These are phyloP conservation scores for Chionis minor DNA, from an alignment of 2,113 vertebrate genomes.

Conservation along the genomic window DNA sequence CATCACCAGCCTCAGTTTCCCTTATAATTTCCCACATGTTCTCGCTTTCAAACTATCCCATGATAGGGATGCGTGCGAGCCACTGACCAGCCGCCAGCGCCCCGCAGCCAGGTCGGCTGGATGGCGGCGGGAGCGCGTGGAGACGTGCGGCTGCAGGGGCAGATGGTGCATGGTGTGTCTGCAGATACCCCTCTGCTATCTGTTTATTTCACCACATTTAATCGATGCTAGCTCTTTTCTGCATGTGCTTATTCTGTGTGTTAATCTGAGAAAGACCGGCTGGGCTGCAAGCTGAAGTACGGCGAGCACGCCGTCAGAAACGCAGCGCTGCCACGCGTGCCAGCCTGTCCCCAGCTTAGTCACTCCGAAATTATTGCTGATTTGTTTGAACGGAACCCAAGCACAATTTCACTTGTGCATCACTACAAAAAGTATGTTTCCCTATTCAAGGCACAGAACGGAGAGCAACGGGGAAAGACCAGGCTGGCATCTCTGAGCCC, in stretches of 20 bases:
- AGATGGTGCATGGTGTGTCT: neutral
- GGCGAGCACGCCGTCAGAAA: neutral
- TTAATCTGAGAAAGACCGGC: neutral
- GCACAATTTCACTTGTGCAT: neutral
- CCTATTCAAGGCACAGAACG: neutral
- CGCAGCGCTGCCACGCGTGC: neutral
- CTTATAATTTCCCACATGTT: neutral
- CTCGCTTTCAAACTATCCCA: neutral
- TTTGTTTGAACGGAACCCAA: neutral
- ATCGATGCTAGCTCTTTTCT: neutral
- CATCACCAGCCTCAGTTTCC: neutral
- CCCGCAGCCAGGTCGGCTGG: neutral
- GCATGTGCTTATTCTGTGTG: neutral
- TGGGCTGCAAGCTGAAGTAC: neutral
- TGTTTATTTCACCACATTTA: neutral
- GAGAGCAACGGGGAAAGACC: neutral
- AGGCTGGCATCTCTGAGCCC: neutral
- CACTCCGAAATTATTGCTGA: neutral
- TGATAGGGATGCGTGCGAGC: neutral
- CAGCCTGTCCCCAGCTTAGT: neutral
- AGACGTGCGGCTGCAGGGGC: neutral
- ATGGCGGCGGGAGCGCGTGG: fast-evolving
- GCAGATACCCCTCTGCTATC: fast-evolving
- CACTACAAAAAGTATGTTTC: neutral
- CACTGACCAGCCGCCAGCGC: neutral